A percentile compares a stretch with the other conserved stretches of the same genome.
Evolutionary conservation across 92 coral and sea anemone genomes (phyloP).

Genomic region (Phenganax marumi): DNA sequence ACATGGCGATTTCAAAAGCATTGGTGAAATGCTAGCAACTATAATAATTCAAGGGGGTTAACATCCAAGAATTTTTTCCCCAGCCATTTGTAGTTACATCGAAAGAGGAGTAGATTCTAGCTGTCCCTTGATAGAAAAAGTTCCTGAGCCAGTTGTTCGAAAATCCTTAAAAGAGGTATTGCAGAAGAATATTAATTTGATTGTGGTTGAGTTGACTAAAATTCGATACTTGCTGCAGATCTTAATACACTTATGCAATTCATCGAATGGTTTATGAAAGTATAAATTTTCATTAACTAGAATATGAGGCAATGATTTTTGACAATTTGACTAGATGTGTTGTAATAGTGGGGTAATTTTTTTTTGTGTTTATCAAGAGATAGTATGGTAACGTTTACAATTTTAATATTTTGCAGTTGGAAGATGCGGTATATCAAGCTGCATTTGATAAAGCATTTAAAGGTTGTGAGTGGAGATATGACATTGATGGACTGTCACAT

Average conservation of each 20-base stretch:
- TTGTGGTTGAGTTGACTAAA: neutral
- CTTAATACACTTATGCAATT: neutral
- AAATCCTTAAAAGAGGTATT: conserved; percentile 19
- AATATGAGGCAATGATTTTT: neutral
- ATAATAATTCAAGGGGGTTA: conserved; percentile 27
- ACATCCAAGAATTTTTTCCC: conserved; percentile 11
- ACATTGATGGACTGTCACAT: conserved; percentile 48
- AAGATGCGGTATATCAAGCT: conserved; percentile 46
- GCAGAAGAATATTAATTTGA: neutral
- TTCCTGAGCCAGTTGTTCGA: conserved; percentile 21
- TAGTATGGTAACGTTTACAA: neutral
- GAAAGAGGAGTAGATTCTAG: conserved; percentile 18
- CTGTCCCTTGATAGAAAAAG: neutral
- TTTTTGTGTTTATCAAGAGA: too few relatives aligned
- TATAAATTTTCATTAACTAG: neutral
- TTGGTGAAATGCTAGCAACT: conserved; percentile 36
- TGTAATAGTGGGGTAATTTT: too few relatives aligned
- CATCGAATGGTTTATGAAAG: neutral
- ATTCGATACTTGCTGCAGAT: neutral
- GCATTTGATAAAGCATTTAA: conserved; percentile 35
- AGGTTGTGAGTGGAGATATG: conserved; percentile 32
- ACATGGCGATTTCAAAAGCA: conserved; percentile 6
- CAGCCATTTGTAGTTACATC: conserved; percentile 26
- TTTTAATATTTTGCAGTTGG: conserved; percentile 38
- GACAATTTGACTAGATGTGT: neutral